phyloP scores from a whole-genome alignment of 2,797 vertebrate genomes.

The Channa striata region DNA sequence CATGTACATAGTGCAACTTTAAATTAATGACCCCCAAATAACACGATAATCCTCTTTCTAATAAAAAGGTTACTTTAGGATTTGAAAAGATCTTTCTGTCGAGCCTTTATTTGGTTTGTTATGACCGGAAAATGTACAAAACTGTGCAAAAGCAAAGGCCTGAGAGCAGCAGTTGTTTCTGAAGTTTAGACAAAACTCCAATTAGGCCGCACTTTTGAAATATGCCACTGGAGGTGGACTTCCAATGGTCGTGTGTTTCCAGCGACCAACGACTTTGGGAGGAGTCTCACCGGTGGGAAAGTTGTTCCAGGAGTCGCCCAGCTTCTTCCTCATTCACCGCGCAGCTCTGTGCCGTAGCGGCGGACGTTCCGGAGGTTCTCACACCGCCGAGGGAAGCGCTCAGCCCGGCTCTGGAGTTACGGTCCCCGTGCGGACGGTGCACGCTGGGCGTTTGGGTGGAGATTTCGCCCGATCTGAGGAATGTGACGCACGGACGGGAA shows the following conservation, averaged over 20 bases:
- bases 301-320: constrained; percentile 29
- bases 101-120: too few species aligned
- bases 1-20: neutral
- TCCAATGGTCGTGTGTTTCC: constrained; percentile 49
- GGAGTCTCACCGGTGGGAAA: constrained; percentile 72
- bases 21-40: neutral
- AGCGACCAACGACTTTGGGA: constrained; percentile 55
- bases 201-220: constrained; percentile 52
- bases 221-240: constrained; percentile 31
- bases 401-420: constrained; percentile 42
- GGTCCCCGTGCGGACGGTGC: constrained; percentile 20
- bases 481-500: constrained; percentile 65
- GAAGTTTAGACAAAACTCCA: neutral
- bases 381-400: constrained; percentile 36
- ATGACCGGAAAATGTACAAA: too few species aligned
- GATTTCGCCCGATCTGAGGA: constrained; percentile 54
- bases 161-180: too few species aligned
- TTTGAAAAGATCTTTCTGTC: too few species aligned
- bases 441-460: constrained; percentile 44
- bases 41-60: too few species aligned
- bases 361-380: constrained; percentile 38
- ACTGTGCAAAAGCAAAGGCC: too few species aligned
- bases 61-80: too few species aligned
- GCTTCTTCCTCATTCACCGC: constrained; percentile 63
- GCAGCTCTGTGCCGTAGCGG: constrained; percentile 6